Evolutionary conservation across 2,113 vertebrate genomes (phyloP).

Genomic region (Aptenodytes patagonicus): DNA sequence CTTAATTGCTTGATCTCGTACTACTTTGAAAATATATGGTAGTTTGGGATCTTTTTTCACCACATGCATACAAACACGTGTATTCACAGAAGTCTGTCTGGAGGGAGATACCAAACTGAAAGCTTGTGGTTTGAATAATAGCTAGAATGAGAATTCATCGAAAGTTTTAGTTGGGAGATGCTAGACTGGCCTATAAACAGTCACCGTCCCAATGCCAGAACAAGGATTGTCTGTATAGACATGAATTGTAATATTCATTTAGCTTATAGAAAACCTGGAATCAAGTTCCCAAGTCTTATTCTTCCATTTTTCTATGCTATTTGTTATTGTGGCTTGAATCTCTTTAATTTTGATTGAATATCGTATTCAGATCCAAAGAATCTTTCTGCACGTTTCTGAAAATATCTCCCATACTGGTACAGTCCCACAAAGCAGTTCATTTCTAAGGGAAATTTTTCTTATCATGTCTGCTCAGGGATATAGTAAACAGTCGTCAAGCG

Average conservation of each 20-base stretch:
- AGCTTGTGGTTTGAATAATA: not conserved
- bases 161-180: not conserved
- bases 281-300: not conserved
- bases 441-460: not conserved
- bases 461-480: not conserved
- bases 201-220: not conserved
- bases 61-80: not conserved
- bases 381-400: not conserved
- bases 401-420: not conserved
- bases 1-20: not conserved
- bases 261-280: not conserved
- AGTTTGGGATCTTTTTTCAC: not conserved
- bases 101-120: not conserved
- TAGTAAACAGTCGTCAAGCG: not conserved
- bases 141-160: not conserved
- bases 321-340: not conserved
- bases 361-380: not conserved
- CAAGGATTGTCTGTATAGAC: not conserved
- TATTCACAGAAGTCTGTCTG: not conserved
- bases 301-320: not conserved
- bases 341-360: not conserved
- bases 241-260: not conserved
- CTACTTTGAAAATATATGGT: not conserved
- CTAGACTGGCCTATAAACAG: not conserved
- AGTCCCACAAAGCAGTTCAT: not conserved